These are phyloP conservation scores for Ormyrus labotus DNA, from an alignment of 2,888 invertebrate genomes.

Conservation along the genomic window DNA sequence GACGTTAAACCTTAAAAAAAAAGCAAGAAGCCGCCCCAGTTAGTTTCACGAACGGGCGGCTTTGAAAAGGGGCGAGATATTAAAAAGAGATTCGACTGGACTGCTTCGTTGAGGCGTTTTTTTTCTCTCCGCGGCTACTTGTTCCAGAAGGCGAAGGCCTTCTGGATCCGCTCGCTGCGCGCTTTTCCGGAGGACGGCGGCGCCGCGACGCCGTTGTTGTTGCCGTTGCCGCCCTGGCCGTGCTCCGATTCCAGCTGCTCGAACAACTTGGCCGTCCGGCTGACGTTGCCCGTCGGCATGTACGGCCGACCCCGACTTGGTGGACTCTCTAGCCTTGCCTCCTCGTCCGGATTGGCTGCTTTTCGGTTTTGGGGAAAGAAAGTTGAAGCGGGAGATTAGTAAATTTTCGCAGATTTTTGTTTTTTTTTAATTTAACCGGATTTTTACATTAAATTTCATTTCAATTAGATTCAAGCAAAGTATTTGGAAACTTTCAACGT, in stretches of 20 bases:
- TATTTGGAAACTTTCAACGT: too few relatives aligned
- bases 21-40: too few relatives aligned
- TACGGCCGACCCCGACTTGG: conserved; percentile 53
- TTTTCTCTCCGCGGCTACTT: conserved; percentile 59
- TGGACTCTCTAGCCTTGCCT: conserved; percentile 66
- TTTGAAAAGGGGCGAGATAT: background rate
- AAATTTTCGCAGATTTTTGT: background rate
- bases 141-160: conserved; percentile 77
- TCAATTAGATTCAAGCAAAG: too few relatives aligned
- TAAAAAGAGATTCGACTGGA: conserved; percentile 14
- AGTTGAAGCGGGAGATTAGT: conserved; percentile 19
- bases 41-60: too few relatives aligned
- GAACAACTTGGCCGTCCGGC: conserved; percentile 72
- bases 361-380: background rate
- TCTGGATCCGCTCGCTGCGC: conserved; percentile 72
- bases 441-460: too few relatives aligned
- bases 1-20: background rate
- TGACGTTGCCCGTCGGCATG: conserved; percentile 72
- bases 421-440: too few relatives aligned
- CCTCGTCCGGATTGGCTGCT: conserved; percentile 64
- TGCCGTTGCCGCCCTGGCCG: conserved; percentile 1
- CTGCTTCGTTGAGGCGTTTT: background rate
- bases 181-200: conserved; percentile 58
- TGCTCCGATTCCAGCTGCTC: conserved; percentile 66
- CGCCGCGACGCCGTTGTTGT: conserved; percentile 22